A percentile compares a stretch with the other conserved stretches of the same genome.
These are phyloP conservation scores for Marronus borbonicus DNA, from an alignment of 2,888 invertebrate genomes.

Conservation along the genomic window DNA sequence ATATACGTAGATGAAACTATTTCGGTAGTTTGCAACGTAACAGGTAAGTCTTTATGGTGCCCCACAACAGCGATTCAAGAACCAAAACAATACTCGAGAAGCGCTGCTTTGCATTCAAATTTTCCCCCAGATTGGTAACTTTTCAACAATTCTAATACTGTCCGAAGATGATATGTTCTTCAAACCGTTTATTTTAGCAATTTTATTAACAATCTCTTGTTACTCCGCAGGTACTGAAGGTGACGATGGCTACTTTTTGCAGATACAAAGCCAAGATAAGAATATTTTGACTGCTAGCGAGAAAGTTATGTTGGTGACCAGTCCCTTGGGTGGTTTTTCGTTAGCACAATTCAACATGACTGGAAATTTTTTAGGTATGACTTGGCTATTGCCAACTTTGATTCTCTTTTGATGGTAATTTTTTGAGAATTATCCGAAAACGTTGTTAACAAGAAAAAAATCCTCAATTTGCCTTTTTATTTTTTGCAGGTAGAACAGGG, in stretches of 20 bases:
- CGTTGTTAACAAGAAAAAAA: too few species aligned
- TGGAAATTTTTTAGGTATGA: constrained; percentile 66
- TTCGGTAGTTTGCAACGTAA: constrained; percentile 59
- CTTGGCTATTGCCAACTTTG: background rate
- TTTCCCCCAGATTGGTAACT: too few species aligned
- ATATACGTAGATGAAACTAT: constrained; percentile 63
- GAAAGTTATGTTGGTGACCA: constrained; percentile 52
- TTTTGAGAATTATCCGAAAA: background rate
- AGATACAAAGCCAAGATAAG: constrained; percentile 53
- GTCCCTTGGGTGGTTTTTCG: constrained; percentile 39
- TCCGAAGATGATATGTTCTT: too few species aligned
- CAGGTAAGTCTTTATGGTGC: constrained; percentile 52
- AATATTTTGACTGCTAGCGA: constrained; percentile 53
- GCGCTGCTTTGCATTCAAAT: too few species aligned
- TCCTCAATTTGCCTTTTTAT: too few species aligned
- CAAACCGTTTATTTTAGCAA: too few species aligned
- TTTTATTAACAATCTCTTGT: background rate
- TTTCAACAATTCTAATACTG: too few species aligned
- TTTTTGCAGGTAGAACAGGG: constrained; percentile 60
- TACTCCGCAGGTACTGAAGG: constrained; percentile 37
- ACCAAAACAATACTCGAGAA: too few species aligned
- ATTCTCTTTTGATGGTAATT: background rate
- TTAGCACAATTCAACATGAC: constrained; percentile 63
- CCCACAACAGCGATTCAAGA: too few species aligned
- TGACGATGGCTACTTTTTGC: constrained; percentile 48